Base-by-base conservation (phyloP, 2,797 vertebrate species). In the Eulemur mongoz region DNA sequence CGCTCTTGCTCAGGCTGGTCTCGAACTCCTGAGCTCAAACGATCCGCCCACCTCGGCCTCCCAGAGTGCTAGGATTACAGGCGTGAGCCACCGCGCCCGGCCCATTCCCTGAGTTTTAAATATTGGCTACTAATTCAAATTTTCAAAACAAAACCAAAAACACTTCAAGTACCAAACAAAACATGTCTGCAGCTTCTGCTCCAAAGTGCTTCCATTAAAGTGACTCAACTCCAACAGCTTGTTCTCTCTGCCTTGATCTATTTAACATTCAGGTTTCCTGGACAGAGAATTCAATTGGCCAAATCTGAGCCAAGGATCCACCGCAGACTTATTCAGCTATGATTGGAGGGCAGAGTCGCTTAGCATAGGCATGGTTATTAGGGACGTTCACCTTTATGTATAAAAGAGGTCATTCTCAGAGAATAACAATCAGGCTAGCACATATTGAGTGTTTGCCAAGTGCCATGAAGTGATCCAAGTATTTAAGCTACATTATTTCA, bases 91-190 rank as follows among this genome's bases (percentile, higher is more conserved):
- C n/a, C n/a, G n/a, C n/a, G n/a, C n/a, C n/a, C n/a, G n/a, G n/a
- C n/a, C n/a, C 48, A 92, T 93, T 94, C 10, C 20, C 32, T 91
- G 48, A 40, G 73, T 92, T 94, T 93, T 94, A 90, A 94, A 88
- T 86, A 87, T 79, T 96, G 65, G 30, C 40, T 93, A 69, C 75
- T 59, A 76, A 61, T 59, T 40, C 40, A 67, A 25, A 52, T 52
- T 83, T 52, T 35, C 2, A 38, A 48, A 85, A 70, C 10, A 22
- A 83, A 88, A 63, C 40, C 9, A 65, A 70, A 70, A 79, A 82
- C 23, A 79, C 15, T 81, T 10, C 61, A 61, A 91, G 1, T 14
- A 48, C 32, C n/a, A 73, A 84, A 79, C 2, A 87, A 92, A 92
- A 83, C 25, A 32, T 79, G 30, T 78, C 48, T 85, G 69, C 13